These are phyloP conservation scores for Drosophila truncata DNA, from an alignment of 1,140 invertebrate species.

Conservation along the genomic window DNA sequence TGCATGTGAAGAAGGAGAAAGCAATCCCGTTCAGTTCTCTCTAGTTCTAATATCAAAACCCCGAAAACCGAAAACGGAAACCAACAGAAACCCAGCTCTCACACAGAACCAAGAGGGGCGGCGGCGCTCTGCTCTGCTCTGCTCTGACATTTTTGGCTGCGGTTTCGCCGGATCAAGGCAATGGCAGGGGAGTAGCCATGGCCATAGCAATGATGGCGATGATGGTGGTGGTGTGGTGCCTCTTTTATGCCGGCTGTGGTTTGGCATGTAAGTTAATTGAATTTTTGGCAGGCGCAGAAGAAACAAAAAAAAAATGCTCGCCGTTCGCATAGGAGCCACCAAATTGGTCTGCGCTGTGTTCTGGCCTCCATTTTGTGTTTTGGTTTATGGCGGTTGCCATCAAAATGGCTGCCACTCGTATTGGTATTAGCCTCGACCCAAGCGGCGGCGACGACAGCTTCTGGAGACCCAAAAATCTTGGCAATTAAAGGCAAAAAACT, in stretches of 20 bases:
- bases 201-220: background rate
- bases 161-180: conserved; percentile 30
- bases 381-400: conserved; percentile 45
- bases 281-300: conserved; percentile 54
- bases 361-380: conserved; percentile 42
- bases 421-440: conserved; percentile 29
- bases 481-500: conserved; percentile 68
- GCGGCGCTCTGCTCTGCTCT: too few relatives aligned
- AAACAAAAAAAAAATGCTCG: conserved; percentile 20
- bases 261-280: conserved; percentile 73
- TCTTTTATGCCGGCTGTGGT: conserved; percentile 53
- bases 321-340: conserved; percentile 7
- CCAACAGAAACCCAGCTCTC: conserved; percentile 29
- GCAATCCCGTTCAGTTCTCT: conserved; percentile 32
- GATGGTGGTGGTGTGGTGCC: background rate
- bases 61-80: conserved; percentile 20
- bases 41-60: conserved; percentile 23
- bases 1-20: conserved; percentile 44
- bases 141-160: conserved; percentile 36
- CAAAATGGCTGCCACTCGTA: conserved; percentile 25
- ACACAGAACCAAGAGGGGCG: conserved; percentile 2
- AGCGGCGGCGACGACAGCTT: conserved; percentile 1
- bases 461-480: conserved; percentile 26
- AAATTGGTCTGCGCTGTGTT: conserved; percentile 33
- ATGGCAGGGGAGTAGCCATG: background rate